These are phyloP conservation scores for Melipona quadrifasciata DNA, from an alignment of 1,140 invertebrate genomes.

Conservation along the genomic window DNA sequence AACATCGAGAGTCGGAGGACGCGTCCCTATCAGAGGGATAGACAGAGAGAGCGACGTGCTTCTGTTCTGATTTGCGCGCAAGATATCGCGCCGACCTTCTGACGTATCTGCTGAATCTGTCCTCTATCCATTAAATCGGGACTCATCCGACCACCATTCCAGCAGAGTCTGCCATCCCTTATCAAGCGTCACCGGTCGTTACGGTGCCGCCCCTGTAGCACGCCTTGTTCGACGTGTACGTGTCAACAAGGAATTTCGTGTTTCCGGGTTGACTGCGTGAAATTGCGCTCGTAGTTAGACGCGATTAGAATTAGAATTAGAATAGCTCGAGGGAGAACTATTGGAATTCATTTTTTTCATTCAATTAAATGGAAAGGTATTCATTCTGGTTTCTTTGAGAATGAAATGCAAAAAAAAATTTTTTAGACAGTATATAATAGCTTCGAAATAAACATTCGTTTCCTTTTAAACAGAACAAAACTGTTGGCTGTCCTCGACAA, in stretches of 20 bases:
- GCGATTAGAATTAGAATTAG: not conserved
- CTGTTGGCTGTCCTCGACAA: not conserved
- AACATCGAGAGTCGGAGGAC: conserved; percentile 33
- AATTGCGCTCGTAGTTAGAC: not conserved
- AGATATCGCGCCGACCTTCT: conserved; percentile 74
- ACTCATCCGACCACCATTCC: conserved; percentile 61
- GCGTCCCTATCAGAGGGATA: conserved; percentile 26
- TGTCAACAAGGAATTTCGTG: conserved; percentile 58
- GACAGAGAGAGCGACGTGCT: conserved; percentile 71
- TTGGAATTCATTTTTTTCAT: too few relatives aligned
- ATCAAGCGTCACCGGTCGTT: conserved; percentile 60
- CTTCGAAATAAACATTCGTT: not conserved
- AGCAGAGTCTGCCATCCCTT: conserved; percentile 47
- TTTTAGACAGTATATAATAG: too few relatives aligned
- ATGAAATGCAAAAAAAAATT: too few relatives aligned
- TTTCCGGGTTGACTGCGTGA: conserved; percentile 31
- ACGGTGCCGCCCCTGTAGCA: conserved; percentile 32
- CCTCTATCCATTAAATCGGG: conserved; percentile 78
- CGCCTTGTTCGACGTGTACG: conserved; percentile 44
- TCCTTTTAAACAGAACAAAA: not conserved
- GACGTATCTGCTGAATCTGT: conserved; percentile 79
- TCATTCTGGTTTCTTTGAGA: too few relatives aligned
- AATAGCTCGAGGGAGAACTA: not conserved
- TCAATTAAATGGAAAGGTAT: too few relatives aligned
- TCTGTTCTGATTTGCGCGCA: conserved; percentile 71